Evolutionary conservation across 53 echinoderm and acorn worm species (phyloP).

Genomic region (Arbacia lixula): DNA sequence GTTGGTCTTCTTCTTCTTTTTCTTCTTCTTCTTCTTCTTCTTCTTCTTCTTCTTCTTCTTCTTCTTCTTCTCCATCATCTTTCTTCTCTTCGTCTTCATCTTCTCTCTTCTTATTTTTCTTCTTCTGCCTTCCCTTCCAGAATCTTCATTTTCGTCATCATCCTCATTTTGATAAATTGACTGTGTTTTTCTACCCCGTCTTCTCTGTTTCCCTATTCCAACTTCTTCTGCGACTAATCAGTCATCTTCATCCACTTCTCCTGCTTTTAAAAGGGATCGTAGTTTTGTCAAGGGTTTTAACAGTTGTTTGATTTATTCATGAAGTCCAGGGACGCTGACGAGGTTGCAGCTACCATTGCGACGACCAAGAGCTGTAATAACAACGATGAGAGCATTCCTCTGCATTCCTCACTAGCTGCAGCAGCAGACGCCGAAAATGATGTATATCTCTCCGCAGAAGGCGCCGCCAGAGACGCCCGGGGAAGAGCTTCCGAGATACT

Average conservation of each 20-base stretch:
- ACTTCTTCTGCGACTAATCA: not conserved
- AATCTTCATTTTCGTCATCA: not conserved
- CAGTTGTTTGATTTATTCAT: too few relatives aligned
- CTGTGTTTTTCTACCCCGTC: not conserved
- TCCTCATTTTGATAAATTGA: not conserved
- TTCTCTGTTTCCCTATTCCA: not conserved
- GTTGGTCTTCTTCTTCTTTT: conserved; percentile 9
- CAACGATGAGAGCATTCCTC: too few relatives aligned
- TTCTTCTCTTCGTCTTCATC: conserved; percentile 23
- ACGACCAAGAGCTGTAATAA: not conserved
- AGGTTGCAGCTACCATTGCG: not conserved
- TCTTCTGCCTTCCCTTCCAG: conserved; percentile 34
- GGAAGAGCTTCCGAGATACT: conserved; percentile 60
- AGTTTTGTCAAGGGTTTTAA: not conserved
- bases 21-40: conserved; percentile 43
- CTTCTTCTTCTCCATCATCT: conserved; percentile 4
- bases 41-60: conserved; percentile 24
- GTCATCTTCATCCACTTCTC: not conserved
- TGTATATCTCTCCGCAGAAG: too few relatives aligned
- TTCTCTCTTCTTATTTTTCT: conserved; percentile 45
- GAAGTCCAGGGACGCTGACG: not conserved
- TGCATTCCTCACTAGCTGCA: too few relatives aligned
- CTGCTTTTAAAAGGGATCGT: not conserved
- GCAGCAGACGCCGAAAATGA: too few relatives aligned
- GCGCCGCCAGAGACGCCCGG: not conserved